Evolutionary conservation across 2,797 vertebrate species (phyloP), one percentile per base, ranked within the genome.

Genomic region (Hydrophis major): DNA sequence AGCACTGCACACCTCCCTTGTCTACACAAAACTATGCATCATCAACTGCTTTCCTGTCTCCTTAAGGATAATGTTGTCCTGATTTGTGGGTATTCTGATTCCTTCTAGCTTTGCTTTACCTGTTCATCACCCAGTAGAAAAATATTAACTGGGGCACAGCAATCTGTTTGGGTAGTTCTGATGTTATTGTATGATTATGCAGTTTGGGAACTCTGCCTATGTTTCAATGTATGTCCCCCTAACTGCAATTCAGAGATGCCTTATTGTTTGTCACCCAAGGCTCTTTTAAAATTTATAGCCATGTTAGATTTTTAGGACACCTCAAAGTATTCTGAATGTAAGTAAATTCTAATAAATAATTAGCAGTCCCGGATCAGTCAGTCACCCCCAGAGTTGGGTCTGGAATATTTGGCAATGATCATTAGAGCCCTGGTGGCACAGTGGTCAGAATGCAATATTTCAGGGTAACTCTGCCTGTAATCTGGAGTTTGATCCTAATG

Each of bases 391-490:
- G 86, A 74, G n/a, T 55, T 88, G 32, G 42, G 63, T 53, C 32
- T 37, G 74, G 42, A 93, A 90, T 42, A 74, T 57, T 88, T 91
- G 42, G 86, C 63, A 78, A 59, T 93, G 42, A 56, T 66, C 37
- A 18, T 63, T 87, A 56, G 2, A 69, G 4, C 28, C 63, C n/a
- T 32, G 13, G 63, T 69, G 63, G n/a, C 28, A 69, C 2, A 69
- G 63, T 69, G 63, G 13, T 14, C 13, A 69, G 63, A 69, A 69
- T 69, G 28, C 63, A 69, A 2, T 16, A 32, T 32, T 69, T 69
- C 13, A 32, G 63, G 13, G 63, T 69, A 69, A 69, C n/a, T 66
- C 63, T 69, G 63, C 5, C 63, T 28, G n/a, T 5, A 32, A 13
- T 13, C 63, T 66, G 28, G 13, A 32, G 28, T 69, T 69, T 0